A percentile compares a stretch with the other conserved stretches of the same genome.
These are phyloP conservation scores for Didymodactylos carnosus DNA, from an alignment of 2,888 invertebrate genomes.

Conservation along the genomic window DNA sequence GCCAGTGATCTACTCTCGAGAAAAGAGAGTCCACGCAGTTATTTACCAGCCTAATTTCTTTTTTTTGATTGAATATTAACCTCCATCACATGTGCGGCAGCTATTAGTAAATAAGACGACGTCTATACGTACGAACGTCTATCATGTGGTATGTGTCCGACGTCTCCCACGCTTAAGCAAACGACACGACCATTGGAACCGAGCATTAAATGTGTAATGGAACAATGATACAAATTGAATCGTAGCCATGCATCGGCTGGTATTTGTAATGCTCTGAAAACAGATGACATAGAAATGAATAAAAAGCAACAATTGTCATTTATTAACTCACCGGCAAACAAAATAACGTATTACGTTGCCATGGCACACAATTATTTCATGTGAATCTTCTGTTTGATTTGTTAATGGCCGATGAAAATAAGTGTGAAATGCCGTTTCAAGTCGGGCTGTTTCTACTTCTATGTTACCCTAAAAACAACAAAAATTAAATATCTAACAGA, in stretches of 20 bases:
- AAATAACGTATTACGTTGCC: constrained; percentile 82
- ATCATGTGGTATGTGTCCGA: constrained; percentile 56
- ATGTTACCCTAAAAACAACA: constrained; percentile 36
- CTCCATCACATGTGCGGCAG: too few relatives aligned
- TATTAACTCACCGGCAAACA: constrained; percentile 28
- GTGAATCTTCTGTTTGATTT: constrained; percentile 56
- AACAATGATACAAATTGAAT: constrained; percentile 68
- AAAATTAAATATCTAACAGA: not conserved
- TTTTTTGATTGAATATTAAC: too few relatives aligned
- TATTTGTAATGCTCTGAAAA: constrained; percentile 69
- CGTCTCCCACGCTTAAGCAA: constrained; percentile 60
- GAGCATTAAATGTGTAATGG: constrained; percentile 70
- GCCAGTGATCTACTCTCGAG: too few relatives aligned
- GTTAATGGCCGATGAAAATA: constrained; percentile 73
- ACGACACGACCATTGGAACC: constrained; percentile 65
- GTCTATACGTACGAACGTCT: not conserved
- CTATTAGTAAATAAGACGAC: too few relatives aligned
- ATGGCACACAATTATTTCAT: constrained; percentile 80
- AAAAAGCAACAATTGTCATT: not conserved
- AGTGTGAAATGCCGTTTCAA: constrained; percentile 79
- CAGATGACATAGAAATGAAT: not conserved
- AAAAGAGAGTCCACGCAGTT: too few relatives aligned
- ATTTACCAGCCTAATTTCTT: too few relatives aligned
- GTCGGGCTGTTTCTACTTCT: constrained; percentile 71
- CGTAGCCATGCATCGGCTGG: constrained; percentile 92